Percentiles rank a stretch among this genome's conserved stretches.
phyloP scores from a whole-genome alignment of 2,113 vertebrate species.

The Vanacampus margaritifer region DNA sequence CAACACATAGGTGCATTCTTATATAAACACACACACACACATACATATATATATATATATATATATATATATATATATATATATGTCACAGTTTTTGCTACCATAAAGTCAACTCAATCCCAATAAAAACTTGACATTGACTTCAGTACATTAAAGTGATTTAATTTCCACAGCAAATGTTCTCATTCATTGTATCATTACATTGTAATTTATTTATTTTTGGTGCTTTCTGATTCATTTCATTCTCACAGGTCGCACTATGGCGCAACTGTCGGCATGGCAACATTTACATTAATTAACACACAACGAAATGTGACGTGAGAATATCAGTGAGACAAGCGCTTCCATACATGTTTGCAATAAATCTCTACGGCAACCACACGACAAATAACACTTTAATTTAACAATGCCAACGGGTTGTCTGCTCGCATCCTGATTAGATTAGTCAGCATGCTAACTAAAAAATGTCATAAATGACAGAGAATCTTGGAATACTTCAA shows the following conservation, averaged over 20 bases:
- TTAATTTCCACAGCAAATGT: too few relatives aligned
- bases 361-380: constrained; percentile 33
- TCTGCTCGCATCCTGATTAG: constrained; percentile 42
- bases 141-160: too few relatives aligned
- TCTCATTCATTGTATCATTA: background rate
- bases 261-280: background rate
- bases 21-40: background rate
- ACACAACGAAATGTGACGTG: background rate
- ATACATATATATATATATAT: too few relatives aligned
- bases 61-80: too few relatives aligned
- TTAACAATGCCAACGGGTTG: constrained; percentile 32
- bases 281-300: background rate
- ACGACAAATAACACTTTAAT: constrained; percentile 22
- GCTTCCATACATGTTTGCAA: constrained; percentile 7
- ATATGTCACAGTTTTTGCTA: too few relatives aligned
- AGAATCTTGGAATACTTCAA: constrained; percentile 10
- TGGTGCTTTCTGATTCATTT: background rate
- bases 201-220: background rate
- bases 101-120: too few relatives aligned
- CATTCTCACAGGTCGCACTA: background rate
- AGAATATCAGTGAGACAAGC: constrained; percentile 5
- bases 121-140: too few relatives aligned
- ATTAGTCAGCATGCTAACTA: constrained; percentile 46
- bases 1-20: background rate
- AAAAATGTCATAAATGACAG: constrained; percentile 35